Base-by-base conservation (phyloP, 2,888 invertebrate species). In the Pammene aurita region DNA sequence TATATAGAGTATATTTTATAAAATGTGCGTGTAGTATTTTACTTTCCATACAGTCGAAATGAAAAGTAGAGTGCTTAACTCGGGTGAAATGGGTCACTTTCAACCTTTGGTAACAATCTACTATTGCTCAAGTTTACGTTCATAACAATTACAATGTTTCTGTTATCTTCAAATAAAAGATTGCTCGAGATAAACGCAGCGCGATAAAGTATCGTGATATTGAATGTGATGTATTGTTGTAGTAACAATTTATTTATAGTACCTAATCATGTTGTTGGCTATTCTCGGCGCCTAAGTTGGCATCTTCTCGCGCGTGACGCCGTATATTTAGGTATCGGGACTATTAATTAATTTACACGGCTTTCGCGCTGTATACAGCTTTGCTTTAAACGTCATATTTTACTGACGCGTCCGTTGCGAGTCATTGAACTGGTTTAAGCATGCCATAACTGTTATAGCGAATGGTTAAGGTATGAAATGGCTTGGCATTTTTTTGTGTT, bases 221-320 rank as follows among this genome's bases (percentile, higher is more conserved):
- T 50, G 35, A 44, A 42, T 50, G 18, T 46, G 35, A 42, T 50
- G 18, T 46, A 60, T 65, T 69, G 69, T 69, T 69, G 69, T 69
- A 69, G 69, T 58, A 69, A 69, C 69, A 65, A 55, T 38, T 52
- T 65, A 69, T 69, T 69, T 65, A 65, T 69, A 69, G 65, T 26
- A 38, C 38, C 38, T 38, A 48, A 16, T 65, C 54, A 16, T 69
- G 52, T 69, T 69, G 69, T 54, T 35, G 14, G 64, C 54, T 69
- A 69, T 69, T 69, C 64, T 55, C 35, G 41, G 46, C 46, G n/a
- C 14, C 44, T 52, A 64, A 60, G 58, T 60, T 69, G 69, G 69
- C 69, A 69, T 18, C 60, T 46, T 48, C 16, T 41, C 54, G 41
- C 65, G 60, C 46, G 54, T 41, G 26, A 48, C 48, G 18, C 34